A percentile compares a stretch with the other conserved stretches of the same genome.
phyloP scores from a whole-genome alignment of 2,113 vertebrate genomes.

The Fukomys damarensis region DNA sequence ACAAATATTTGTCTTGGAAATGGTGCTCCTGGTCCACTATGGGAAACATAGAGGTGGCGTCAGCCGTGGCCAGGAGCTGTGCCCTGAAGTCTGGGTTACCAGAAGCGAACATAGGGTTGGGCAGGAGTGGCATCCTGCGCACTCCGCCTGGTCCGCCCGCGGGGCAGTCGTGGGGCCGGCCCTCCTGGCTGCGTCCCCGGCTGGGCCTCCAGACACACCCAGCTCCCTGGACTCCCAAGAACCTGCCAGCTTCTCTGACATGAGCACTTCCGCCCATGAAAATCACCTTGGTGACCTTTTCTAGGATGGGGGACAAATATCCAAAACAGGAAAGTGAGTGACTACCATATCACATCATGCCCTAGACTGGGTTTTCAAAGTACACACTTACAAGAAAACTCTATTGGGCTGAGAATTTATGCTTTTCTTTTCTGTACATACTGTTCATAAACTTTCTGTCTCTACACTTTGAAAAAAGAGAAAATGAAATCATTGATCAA shows the following conservation, averaged over 20 bases:
- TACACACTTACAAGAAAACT: background rate
- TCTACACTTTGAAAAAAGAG: background rate
- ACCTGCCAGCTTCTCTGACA: slow-evolving; percentile 57
- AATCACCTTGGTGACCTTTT: slow-evolving; percentile 39
- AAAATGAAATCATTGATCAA: background rate
- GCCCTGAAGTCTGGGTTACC: background rate
- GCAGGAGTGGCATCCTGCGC: background rate
- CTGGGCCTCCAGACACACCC: slow-evolving; percentile 18
- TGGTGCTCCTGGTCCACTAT: slow-evolving; percentile 96
- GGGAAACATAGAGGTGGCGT: slow-evolving; percentile 65
- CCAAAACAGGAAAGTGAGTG: slow-evolving; percentile 5
- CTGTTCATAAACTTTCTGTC: background rate
- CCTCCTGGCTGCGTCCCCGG: background rate
- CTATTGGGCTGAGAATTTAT: background rate
- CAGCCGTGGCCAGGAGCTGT: background rate
- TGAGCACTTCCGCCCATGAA: background rate
- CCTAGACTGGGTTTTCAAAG: background rate
- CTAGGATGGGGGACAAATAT: background rate
- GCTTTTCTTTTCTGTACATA: background rate
- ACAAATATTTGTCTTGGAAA: slow-evolving; percentile 99
- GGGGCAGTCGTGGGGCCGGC: background rate
- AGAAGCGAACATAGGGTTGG: background rate
- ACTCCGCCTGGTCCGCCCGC: background rate
- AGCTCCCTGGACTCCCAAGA: background rate
- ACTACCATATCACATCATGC: background rate